A percentile compares a stretch with the other conserved stretches of the same genome.
phyloP scores from a whole-genome alignment of 2,888 invertebrate genomes.

The Malacosoma neustria region DNA sequence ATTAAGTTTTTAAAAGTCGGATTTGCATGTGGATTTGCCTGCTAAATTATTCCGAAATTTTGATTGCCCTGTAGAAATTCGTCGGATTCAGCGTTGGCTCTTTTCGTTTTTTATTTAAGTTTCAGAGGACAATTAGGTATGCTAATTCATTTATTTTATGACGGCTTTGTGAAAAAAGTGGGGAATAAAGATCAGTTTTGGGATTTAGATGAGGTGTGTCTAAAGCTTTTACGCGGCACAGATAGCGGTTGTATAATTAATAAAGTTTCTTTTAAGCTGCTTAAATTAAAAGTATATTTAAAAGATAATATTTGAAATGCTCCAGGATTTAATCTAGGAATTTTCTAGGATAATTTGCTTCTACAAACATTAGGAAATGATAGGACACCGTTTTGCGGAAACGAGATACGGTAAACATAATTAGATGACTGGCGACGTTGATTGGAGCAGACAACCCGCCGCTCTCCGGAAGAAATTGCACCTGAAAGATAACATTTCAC shows the following conservation, averaged over 20 bases:
- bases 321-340: too few species aligned
- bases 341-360: constrained; percentile 23
- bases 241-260: neutral
- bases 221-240: neutral
- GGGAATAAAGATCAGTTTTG: constrained; percentile 43
- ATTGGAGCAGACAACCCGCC: constrained; percentile 46
- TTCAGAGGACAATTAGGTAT: constrained; percentile 64
- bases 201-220: constrained; percentile 29
- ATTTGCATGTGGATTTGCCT: constrained; percentile 51
- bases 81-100: constrained; percentile 39
- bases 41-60: constrained; percentile 59
- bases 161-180: constrained; percentile 44
- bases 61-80: constrained; percentile 60
- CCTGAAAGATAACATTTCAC: constrained; percentile 49
- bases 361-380: constrained; percentile 32
- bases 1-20: constrained; percentile 40
- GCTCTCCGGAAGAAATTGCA: constrained; percentile 41
- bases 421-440: constrained; percentile 47
- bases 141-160: constrained; percentile 66
- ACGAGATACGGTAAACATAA: constrained; percentile 51
- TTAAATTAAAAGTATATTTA: neutral
- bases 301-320: neutral
- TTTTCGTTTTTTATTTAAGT: constrained; percentile 53
- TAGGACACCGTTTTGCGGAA: constrained; percentile 29
- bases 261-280: neutral